phyloP scores from a whole-genome alignment of 2,888 invertebrate genomes.

The Microplitis deprimator region DNA sequence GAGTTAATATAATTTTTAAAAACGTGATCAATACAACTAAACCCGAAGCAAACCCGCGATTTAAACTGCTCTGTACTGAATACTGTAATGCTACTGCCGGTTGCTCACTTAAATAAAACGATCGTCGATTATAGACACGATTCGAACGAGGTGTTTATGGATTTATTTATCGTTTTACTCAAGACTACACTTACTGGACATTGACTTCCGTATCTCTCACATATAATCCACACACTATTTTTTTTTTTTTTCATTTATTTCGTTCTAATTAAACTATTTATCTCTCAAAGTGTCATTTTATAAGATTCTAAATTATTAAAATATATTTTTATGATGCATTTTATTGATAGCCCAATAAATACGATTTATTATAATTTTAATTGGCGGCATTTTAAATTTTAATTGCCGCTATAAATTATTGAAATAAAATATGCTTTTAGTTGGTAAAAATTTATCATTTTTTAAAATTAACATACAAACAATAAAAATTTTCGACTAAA shows the following conservation, averaged over 20 bases:
- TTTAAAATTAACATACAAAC: too few species aligned
- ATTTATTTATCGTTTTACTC: conserved; percentile 31
- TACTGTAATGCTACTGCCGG: not conserved
- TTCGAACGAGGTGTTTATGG: conserved; percentile 27
- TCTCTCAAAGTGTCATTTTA: conserved; percentile 15
- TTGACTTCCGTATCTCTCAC: conserved; percentile 20
- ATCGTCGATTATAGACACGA: conserved; percentile 31
- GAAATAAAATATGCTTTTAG: too few species aligned
- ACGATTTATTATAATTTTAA: too few species aligned
- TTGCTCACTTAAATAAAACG: conserved; percentile 12
- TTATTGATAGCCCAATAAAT: not conserved
- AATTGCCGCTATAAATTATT: too few species aligned
- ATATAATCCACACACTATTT: not conserved
- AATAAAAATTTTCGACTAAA: too few species aligned
- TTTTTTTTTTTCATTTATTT: not conserved
- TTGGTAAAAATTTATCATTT: too few species aligned
- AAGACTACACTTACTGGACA: conserved; percentile 23
- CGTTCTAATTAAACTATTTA: not conserved
- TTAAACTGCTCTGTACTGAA: not conserved
- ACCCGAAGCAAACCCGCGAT: too few species aligned
- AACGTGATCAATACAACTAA: not conserved
- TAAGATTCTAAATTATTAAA: conserved; percentile 18
- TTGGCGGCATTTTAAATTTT: too few species aligned
- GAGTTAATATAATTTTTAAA: conserved; percentile 4
- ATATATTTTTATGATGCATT: conserved; percentile 3